Conservation (phyloP, 1,140 invertebrate species). For the Phthorimaea operculella region DNA sequence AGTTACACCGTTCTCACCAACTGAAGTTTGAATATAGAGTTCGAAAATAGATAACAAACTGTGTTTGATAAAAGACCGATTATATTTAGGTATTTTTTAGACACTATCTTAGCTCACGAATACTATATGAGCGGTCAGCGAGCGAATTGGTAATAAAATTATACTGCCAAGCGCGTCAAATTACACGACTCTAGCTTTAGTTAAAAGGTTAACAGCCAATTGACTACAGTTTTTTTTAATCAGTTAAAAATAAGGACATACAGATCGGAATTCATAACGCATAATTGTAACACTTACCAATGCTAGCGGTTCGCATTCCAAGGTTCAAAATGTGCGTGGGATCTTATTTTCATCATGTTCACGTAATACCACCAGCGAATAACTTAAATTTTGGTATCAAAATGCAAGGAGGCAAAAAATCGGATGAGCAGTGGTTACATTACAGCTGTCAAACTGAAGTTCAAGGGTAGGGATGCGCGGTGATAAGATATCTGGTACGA, state of each 20-base stretch:
- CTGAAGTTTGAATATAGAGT: neutral
- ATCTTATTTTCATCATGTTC: constrained; percentile 64
- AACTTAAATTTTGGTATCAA: constrained; percentile 66
- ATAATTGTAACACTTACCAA: constrained; percentile 40
- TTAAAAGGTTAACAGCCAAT: constrained; percentile 68
- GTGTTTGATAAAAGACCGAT: neutral
- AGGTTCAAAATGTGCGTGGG: constrained; percentile 61
- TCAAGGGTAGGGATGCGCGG: constrained; percentile 36
- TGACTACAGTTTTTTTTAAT: constrained; percentile 67
- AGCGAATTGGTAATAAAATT: constrained; percentile 62
- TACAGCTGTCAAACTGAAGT: constrained; percentile 65
- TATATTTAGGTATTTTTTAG: neutral
- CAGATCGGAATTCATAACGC: constrained; percentile 29
- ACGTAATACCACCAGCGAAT: constrained; percentile 65
- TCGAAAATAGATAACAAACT: neutral
- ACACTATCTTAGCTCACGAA: neutral
- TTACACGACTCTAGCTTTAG: constrained; percentile 65
- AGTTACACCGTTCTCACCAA: neutral
- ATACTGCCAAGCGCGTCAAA: constrained; percentile 64
- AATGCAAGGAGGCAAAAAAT: constrained; percentile 63
- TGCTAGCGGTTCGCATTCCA: constrained; percentile 62
- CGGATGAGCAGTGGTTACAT: constrained; percentile 61
- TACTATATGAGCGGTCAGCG: constrained; percentile 25
- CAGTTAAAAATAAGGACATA: constrained; percentile 65
- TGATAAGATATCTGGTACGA: no score